A percentile compares a stretch with the other conserved stretches of the same genome.
Conservation (phyloP, 2,888 invertebrate species). For the Campoletis raptor region DNA sequence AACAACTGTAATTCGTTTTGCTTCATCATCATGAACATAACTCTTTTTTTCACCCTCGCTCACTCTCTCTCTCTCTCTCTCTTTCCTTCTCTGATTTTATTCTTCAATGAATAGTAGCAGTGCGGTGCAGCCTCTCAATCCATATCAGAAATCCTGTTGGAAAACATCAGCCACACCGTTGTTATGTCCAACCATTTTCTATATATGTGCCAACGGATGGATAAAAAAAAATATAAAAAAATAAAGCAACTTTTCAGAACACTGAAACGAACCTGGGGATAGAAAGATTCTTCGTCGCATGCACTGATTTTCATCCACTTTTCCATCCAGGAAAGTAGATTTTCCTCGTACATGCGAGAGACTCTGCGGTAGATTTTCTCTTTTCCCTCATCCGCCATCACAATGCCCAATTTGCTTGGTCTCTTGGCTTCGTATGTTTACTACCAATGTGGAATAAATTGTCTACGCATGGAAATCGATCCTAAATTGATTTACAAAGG, state of each 20-base stretch:
- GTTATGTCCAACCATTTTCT: constrained; percentile 21
- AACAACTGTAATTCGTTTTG: neutral
- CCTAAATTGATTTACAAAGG: constrained; percentile 77
- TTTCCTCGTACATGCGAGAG: constrained; percentile 40
- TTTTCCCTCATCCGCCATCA: neutral
- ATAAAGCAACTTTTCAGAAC: constrained; percentile 25
- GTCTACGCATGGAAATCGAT: constrained; percentile 78
- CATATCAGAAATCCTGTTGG: constrained; percentile 22
- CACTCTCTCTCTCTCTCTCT: neutral
- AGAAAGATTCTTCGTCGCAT: constrained; percentile 41
- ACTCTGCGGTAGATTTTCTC: constrained; percentile 36
- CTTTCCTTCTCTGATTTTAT: neutral
- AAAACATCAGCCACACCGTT: constrained; percentile 30
- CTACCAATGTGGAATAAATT: constrained; percentile 79
- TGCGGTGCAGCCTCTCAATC: constrained; percentile 35
- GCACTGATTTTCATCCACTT: constrained; percentile 39
- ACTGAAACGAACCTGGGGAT: constrained; percentile 37
- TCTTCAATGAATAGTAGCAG: neutral
- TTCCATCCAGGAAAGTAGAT: constrained; percentile 48
- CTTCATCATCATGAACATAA: neutral
- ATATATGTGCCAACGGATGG: constrained; percentile 20
- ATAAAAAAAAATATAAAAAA: constrained; percentile 16
- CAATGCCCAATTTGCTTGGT: constrained; percentile 74
- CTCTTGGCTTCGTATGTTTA: constrained; percentile 72
- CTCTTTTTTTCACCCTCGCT: neutral